A percentile compares a stretch with the other conserved stretches of the same genome.
Evolutionary conservation across 2,113 vertebrate species (phyloP).

Genomic region (Petaurus breviceps): DNA sequence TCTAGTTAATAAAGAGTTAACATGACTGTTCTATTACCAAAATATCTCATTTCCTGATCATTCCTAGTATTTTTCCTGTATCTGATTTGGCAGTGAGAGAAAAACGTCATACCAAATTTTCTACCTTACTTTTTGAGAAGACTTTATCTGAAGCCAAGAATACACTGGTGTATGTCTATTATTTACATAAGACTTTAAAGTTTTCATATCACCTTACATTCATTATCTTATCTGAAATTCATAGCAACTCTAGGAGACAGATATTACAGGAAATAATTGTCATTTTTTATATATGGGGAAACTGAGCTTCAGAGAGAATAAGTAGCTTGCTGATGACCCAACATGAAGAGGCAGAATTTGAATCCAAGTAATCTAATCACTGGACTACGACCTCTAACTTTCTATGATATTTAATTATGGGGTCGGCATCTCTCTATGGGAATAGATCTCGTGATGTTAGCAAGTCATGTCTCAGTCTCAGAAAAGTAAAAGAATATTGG

Average conservation of each 20-base stretch:
- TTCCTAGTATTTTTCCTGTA: not conserved
- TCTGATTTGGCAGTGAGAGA: conserved; percentile 16
- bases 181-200: not conserved
- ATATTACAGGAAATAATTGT: not conserved
- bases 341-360: not conserved
- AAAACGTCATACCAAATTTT: not conserved
- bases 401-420: not conserved
- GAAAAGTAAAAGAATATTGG: not conserved
- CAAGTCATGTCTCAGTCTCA: not conserved
- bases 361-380: not conserved
- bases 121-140: conserved; percentile 12
- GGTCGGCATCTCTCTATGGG: not conserved
- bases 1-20: not conserved
- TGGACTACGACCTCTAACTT: not conserved
- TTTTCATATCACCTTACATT: not conserved
- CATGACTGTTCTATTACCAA: not conserved
- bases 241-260: not conserved
- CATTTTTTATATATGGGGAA: not conserved
- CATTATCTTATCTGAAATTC: not conserved
- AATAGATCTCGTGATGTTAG: not conserved
- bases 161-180: not conserved
- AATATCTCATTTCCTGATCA: not conserved
- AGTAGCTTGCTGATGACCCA: not conserved
- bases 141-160: not conserved
- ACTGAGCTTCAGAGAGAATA: not conserved